These are phyloP conservation scores for Allolobophora icterica DNA, from an alignment of 2,888 invertebrate species.

Conservation along the genomic window DNA sequence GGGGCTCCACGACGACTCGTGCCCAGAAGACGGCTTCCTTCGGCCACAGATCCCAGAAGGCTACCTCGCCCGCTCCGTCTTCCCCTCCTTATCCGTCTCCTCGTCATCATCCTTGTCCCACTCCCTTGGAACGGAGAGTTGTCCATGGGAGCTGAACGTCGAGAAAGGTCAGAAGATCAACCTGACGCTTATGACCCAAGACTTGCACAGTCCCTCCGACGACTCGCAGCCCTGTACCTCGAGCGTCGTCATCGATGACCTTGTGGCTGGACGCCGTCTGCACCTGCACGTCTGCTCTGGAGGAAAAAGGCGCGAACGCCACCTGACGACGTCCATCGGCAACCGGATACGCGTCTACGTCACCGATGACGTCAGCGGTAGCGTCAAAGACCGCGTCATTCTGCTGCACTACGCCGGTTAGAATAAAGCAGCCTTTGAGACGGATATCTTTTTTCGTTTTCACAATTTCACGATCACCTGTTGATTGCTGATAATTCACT, in stretches of 20 bases:
- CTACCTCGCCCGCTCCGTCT: background rate
- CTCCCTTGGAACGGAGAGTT: conserved; percentile 14
- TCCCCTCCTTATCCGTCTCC: background rate
- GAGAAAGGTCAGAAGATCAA: conserved; percentile 31
- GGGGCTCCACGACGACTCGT: background rate
- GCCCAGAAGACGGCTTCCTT: conserved; percentile 1
- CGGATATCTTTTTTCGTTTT: background rate
- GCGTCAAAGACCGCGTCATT: background rate
- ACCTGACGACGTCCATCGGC: conserved; percentile 19
- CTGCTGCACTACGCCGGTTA: conserved; percentile 20
- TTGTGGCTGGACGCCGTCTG: conserved; percentile 3
- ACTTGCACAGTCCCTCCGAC: background rate
- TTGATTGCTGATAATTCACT: too few relatives aligned
- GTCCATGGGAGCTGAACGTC: conserved; percentile 34
- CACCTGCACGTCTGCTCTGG: conserved; percentile 26
- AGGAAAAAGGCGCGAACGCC: conserved; percentile 18
- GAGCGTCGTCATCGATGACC: conserved; percentile 21
- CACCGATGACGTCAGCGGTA: conserved; percentile 22
- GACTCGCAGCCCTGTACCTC: background rate
- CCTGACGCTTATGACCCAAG: conserved; percentile 13
- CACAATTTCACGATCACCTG: too few relatives aligned
- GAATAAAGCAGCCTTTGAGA: too few relatives aligned
- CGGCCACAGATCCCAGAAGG: background rate
- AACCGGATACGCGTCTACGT: conserved; percentile 21
- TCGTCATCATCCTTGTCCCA: background rate